Evolutionary conservation across 2,113 vertebrate genomes (phyloP).

Genomic region (Camelus dromedarius): DNA sequence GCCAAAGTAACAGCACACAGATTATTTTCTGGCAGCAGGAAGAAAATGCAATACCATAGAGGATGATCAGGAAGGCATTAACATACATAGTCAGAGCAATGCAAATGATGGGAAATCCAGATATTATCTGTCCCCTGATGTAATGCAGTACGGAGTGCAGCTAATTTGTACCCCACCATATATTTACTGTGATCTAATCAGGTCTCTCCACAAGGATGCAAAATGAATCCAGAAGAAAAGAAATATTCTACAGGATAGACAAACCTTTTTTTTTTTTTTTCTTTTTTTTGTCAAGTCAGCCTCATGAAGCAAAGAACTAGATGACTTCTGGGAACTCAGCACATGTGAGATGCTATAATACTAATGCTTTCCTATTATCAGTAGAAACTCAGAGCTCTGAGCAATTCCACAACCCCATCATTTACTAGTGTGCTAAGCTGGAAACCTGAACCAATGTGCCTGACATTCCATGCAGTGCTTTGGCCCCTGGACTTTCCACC

Average conservation of each 20-base stretch:
- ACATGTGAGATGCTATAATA: neutral
- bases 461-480: neutral
- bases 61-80: neutral
- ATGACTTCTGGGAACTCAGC: neutral
- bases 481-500: neutral
- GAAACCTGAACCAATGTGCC: neutral
- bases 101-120: neutral
- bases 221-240: neutral
- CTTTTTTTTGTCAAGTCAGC: neutral
- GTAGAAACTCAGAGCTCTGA: neutral
- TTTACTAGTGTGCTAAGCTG: neutral
- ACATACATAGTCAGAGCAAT: neutral
- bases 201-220: neutral
- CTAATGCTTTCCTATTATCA: neutral
- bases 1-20: neutral
- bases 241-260: neutral
- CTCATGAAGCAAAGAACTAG: neutral
- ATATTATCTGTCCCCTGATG: neutral
- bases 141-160: neutral
- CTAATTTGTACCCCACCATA: neutral
- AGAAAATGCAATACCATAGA: neutral
- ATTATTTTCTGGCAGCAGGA: neutral
- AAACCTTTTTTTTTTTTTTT: neutral
- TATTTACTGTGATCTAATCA: neutral
- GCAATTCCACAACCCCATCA: neutral